A percentile compares a stretch with the other conserved stretches of the same genome.
phyloP scores from a whole-genome alignment of 2,888 invertebrate genomes.

The Cephus pygmeus region DNA sequence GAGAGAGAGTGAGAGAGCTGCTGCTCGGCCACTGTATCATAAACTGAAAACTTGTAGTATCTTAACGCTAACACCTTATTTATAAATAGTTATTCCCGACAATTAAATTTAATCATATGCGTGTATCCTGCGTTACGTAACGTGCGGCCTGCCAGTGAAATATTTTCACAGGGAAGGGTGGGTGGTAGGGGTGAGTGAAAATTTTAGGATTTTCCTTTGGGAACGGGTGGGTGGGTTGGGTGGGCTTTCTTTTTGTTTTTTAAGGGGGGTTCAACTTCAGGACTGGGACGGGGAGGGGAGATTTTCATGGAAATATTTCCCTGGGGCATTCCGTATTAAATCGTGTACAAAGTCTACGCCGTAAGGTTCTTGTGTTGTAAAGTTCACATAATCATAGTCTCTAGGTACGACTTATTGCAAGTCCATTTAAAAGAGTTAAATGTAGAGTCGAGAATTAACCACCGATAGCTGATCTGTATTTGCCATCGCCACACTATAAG shows the following conservation, averaged over 20 bases:
- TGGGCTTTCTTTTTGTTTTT: background rate
- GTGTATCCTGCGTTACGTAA: constrained; percentile 54
- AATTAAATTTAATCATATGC: constrained; percentile 59
- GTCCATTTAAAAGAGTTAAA: constrained; percentile 57
- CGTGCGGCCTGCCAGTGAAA: constrained; percentile 39
- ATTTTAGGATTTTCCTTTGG: background rate
- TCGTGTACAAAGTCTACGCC: constrained; percentile 64
- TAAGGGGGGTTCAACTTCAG: no score
- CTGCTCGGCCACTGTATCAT: constrained; percentile 26
- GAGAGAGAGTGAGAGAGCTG: background rate
- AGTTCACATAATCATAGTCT: constrained; percentile 65
- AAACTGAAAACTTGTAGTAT: constrained; percentile 49
- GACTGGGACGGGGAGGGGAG: background rate
- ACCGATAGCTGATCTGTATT: constrained; percentile 62
- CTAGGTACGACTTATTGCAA: constrained; percentile 55
- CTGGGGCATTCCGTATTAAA: constrained; percentile 8
- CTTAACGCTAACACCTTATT: constrained; percentile 61
- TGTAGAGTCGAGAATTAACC: constrained; percentile 54
- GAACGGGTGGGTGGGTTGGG: no score
- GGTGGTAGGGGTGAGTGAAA: background rate
- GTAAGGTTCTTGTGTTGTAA: constrained; percentile 66
- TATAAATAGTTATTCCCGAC: constrained; percentile 62
- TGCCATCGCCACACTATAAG: constrained; percentile 53
- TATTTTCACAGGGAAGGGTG: constrained; percentile 28
- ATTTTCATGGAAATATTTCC: constrained; percentile 1